Evolutionary conservation across 2,888 invertebrate species (phyloP), one percentile per base, ranked within the genome.

Genomic region (Agrilus mali): DNA sequence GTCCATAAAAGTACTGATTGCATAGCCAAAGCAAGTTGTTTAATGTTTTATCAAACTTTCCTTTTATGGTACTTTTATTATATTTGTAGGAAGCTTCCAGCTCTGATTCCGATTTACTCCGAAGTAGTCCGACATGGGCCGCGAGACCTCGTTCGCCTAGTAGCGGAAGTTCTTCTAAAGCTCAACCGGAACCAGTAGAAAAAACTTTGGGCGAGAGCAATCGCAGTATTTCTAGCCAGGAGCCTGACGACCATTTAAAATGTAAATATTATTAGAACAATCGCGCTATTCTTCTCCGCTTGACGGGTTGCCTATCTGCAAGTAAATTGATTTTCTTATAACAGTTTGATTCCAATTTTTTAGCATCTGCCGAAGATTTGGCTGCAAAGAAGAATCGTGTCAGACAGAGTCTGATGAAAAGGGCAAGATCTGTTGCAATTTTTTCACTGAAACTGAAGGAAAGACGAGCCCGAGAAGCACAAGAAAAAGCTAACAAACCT

Each of bases 371-470:
- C 32, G 77, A 78, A 55, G 67, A 77, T 47, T 70, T 78, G 47
- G 78, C 78, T 4, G 79, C 80, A 45, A 80, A 80, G 58, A 79
- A 78, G 33, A 72, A 78, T 12, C 61, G 70, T 33, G 75, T 81
- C 14, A 82, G 81, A 58, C 86, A 87, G 39, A 79, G 80, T 53
- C 63, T 88, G 20, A 85, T 88, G 66, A 88, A 88, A 64, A 76
- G 87, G 40, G 87, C 88, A 6, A 74, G 87, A 12, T 86, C 86
- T 0, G 87, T 88, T 36, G 87, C 87, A 5, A 86, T 88, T 59
- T 88, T 88, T 67, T 87, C 87, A 5, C 67, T 88, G 40, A 87
- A 87, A 44, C 67, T 88, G 48, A 82, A 82, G 56, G 82, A 82
- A 56, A 71, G 82, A n/a, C 72, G 85, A 42, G 86, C 86, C 43